Evolutionary conservation across 2,888 invertebrate species (phyloP).

Genomic region (Nyleta sp.): DNA sequence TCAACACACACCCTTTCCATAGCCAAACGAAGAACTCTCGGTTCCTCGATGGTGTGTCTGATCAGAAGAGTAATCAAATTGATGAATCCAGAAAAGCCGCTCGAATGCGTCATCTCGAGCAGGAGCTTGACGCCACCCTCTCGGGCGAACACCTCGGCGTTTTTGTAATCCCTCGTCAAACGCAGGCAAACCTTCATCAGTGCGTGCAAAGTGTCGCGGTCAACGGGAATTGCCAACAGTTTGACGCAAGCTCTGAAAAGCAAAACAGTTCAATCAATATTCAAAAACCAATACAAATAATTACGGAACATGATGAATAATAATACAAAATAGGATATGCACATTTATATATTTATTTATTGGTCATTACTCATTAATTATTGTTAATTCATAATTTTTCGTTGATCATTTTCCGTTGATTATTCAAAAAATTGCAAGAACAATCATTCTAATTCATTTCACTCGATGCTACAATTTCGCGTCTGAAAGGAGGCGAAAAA

Average conservation of each 20-base stretch:
- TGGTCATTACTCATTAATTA: no score
- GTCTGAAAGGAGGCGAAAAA: slow-evolving; percentile 30
- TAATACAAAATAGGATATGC: no score
- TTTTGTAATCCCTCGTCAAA: slow-evolving; percentile 88
- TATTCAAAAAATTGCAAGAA: no score
- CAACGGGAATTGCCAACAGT: slow-evolving; percentile 87
- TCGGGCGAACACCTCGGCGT: slow-evolving; percentile 88
- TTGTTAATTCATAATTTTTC: no score
- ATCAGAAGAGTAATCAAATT: slow-evolving; percentile 90
- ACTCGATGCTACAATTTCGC: slow-evolving; percentile 39
- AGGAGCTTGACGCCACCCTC: slow-evolving; percentile 89
- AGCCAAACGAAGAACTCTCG: slow-evolving; percentile 87
- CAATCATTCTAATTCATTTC: slow-evolving; percentile 44
- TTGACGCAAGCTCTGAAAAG: slow-evolving; percentile 85
- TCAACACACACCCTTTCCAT: slow-evolving; percentile 87
- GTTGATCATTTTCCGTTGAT: no score
- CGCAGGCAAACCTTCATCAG: slow-evolving; percentile 89
- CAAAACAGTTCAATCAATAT: background rate
- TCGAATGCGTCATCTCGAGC: slow-evolving; percentile 88
- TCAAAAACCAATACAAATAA: no score
- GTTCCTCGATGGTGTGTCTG: slow-evolving; percentile 91
- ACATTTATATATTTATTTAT: no score
- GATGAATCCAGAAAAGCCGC: slow-evolving; percentile 89
- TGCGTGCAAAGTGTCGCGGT: slow-evolving; percentile 90
- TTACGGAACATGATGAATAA: background rate